Percentiles rank a stretch among this genome's conserved stretches.
Evolutionary conservation across 2,888 invertebrate species (phyloP).

Genomic region (Microctonus aethiopoides): DNA sequence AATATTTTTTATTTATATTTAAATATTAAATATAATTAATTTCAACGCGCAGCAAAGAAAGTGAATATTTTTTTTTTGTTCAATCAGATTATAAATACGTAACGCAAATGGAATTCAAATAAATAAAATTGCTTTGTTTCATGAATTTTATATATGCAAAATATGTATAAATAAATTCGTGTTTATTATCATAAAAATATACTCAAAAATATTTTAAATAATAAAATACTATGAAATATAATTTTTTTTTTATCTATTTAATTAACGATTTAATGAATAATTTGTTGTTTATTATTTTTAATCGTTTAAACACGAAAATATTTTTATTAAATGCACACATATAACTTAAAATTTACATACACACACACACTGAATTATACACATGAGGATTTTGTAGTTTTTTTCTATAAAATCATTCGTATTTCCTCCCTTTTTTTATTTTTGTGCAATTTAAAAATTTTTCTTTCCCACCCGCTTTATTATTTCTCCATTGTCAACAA

Average conservation of each 20-base stretch:
- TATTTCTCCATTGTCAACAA: neutral
- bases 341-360: too few relatives aligned
- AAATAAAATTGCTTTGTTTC: neutral
- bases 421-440: neutral
- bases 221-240: too few relatives aligned
- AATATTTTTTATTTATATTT: too few relatives aligned
- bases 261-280: too few relatives aligned
- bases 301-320: slow-evolving; percentile 7
- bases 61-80: neutral
- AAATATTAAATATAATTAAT: too few relatives aligned
- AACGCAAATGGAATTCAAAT: neutral
- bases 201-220: too few relatives aligned
- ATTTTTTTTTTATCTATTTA: too few relatives aligned
- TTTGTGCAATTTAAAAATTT: neutral
- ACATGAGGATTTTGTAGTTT: neutral
- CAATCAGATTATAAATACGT: neutral
- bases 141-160: neutral
- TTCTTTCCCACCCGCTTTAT: neutral
- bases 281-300: neutral
- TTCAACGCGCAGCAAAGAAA: neutral
- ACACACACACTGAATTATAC: slow-evolving; percentile 9
- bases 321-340: too few relatives aligned
- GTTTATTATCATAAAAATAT: neutral
- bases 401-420: neutral
- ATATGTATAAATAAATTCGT: too few relatives aligned